Conservation (phyloP, 2,797 vertebrate species). For the Rhinichthys osculus region DNA sequence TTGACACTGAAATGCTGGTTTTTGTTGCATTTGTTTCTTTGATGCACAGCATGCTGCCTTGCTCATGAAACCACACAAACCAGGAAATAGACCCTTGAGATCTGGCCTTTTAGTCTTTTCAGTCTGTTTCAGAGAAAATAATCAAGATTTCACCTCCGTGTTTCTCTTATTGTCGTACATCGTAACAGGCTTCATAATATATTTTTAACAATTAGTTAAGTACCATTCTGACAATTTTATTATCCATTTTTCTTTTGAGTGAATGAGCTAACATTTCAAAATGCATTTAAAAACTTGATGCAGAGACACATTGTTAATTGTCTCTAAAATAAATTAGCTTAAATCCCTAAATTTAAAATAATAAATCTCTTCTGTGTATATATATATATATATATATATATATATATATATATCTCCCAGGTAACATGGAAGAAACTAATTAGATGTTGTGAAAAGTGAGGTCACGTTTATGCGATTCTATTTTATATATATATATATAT, state of each 20-base stretch:
- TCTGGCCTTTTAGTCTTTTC: not conserved
- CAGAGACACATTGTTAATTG: not conserved
- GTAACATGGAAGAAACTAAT: too few relatives aligned
- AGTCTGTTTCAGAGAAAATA: not conserved
- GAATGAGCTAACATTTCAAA: not conserved
- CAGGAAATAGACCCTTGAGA: slow-evolving; percentile 19
- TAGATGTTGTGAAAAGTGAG: too few relatives aligned
- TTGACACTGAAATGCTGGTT: slow-evolving; percentile 8
- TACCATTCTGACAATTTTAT: not conserved
- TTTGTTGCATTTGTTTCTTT: slow-evolving; percentile 36
- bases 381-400: too few relatives aligned
- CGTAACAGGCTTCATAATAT: not conserved
- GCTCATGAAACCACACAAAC: slow-evolving; percentile 53
- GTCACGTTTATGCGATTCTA: too few relatives aligned
- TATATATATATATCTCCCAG: too few relatives aligned
- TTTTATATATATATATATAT: too few relatives aligned
- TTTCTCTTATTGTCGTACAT: not conserved
- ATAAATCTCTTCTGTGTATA: not conserved
- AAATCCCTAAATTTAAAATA: not conserved
- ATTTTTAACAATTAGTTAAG: not conserved
- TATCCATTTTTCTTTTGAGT: not conserved
- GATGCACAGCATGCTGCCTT: slow-evolving; percentile 12
- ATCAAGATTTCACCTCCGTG: not conserved
- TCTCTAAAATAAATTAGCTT: not conserved
- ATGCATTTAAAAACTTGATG: not conserved